A percentile compares a stretch with the other conserved stretches of the same genome.
Conservation (phyloP, 1,140 invertebrate species). For the Uloborus diversus region DNA sequence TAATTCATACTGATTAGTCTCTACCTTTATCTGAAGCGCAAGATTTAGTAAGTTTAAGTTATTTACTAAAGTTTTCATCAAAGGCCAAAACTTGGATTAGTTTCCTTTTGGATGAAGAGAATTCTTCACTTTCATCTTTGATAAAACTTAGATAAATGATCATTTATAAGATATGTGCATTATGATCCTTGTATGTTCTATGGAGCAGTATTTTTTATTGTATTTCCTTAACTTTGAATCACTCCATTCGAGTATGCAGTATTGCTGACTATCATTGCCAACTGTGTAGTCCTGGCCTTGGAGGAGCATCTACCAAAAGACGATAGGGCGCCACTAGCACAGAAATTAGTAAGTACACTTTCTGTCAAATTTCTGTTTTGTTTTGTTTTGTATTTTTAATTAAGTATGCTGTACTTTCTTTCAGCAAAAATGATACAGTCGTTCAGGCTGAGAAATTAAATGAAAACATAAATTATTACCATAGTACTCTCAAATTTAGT, state of each 20-base stretch:
- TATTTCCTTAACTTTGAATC: slow-evolving; percentile 52
- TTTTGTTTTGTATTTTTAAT: background rate
- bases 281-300: slow-evolving; percentile 99
- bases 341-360: slow-evolving; percentile 89
- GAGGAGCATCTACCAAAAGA: slow-evolving; percentile 98
- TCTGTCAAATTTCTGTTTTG: background rate
- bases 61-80: too few species aligned
- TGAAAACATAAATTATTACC: too few species aligned
- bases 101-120: too few species aligned
- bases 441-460: too few species aligned
- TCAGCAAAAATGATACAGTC: too few species aligned
- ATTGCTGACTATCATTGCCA: slow-evolving; percentile 99
- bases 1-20: too few species aligned
- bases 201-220: background rate
- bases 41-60: too few species aligned
- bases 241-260: slow-evolving; percentile 99
- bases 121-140: background rate
- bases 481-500: too few species aligned
- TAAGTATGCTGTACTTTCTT: too few species aligned
- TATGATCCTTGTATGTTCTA: background rate
- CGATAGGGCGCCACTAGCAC: slow-evolving; percentile 97
- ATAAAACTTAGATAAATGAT: background rate
- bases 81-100: too few species aligned
- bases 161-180: background rate
- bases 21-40: too few species aligned